A percentile compares a stretch with the other conserved stretches of the same genome.
These are phyloP conservation scores for Volucella inanis DNA, from an alignment of 2,888 invertebrate genomes.

Conservation along the genomic window DNA sequence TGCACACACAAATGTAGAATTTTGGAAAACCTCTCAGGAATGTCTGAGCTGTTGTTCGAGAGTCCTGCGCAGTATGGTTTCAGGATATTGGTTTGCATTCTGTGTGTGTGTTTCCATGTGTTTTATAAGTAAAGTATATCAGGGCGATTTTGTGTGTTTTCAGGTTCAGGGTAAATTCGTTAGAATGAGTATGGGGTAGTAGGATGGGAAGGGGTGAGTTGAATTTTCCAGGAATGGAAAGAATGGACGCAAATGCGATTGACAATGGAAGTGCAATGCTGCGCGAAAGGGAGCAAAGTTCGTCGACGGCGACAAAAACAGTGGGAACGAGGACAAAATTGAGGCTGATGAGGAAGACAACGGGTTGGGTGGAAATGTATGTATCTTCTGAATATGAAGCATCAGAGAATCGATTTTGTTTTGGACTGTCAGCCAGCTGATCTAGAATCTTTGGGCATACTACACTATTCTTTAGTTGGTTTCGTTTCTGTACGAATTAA, in stretches of 20 bases:
- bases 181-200: slow-evolving; percentile 18
- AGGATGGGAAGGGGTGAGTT: background rate
- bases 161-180: slow-evolving; percentile 74
- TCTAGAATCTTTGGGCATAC: slow-evolving; percentile 55
- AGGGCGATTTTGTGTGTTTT: slow-evolving; percentile 63
- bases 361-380: slow-evolving; percentile 48
- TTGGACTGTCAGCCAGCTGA: slow-evolving; percentile 66
- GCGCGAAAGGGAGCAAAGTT: slow-evolving; percentile 65
- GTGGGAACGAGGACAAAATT: background rate
- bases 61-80: slow-evolving; percentile 62
- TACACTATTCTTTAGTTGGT: slow-evolving; percentile 34
- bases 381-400: slow-evolving; percentile 57
- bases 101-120: slow-evolving; percentile 25
- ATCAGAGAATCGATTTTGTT: slow-evolving; percentile 72
- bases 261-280: slow-evolving; percentile 70
- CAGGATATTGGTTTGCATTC: slow-evolving; percentile 66
- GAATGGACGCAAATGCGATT: slow-evolving; percentile 35
- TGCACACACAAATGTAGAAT: slow-evolving; percentile 74
- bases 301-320: background rate
- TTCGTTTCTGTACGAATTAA: slow-evolving; percentile 45
- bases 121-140: no score
- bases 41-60: slow-evolving; percentile 45
- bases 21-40: slow-evolving; percentile 66
- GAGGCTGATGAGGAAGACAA: background rate
- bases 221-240: slow-evolving; percentile 61